Evolutionary conservation across 2,113 vertebrate genomes (phyloP).

Genomic region (Beaufortia kweichowensis): DNA sequence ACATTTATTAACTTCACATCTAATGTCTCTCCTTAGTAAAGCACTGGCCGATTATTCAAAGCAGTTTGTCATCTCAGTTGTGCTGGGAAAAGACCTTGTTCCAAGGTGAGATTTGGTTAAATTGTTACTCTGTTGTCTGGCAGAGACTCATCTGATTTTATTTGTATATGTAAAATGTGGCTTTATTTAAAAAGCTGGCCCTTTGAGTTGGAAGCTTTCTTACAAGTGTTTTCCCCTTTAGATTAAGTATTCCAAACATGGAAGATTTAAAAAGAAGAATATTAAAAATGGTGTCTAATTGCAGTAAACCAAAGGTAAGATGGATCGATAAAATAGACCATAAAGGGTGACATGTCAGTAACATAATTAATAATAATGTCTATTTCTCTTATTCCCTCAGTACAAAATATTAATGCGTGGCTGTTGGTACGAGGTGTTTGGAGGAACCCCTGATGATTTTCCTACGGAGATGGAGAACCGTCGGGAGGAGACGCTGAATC

Average conservation of each 20-base stretch:
- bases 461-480: conserved; percentile 86
- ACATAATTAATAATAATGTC: neutral
- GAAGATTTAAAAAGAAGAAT: conserved; percentile 90
- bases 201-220: neutral
- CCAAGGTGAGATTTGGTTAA: conserved; percentile 79
- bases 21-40: conserved; percentile 77
- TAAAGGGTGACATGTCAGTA: neutral
- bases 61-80: conserved; percentile 86
- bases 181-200: neutral
- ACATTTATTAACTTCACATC: neutral
- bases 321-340: no score
- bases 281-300: conserved; percentile 89
- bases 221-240: conserved; percentile 57
- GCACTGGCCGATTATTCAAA: conserved; percentile 88
- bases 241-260: conserved; percentile 93
- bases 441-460: conserved; percentile 82
- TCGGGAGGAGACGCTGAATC: conserved; percentile 74
- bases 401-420: conserved; percentile 91
- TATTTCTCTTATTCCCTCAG: conserved; percentile 66
- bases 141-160: neutral
- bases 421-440: conserved; percentile 92
- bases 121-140: neutral
- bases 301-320: conserved; percentile 90
- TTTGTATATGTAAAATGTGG: conserved; percentile 31
- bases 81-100: conserved; percentile 93